Evolutionary conservation across 2,113 vertebrate species (phyloP).

Genomic region (Scatophagus argus): DNA sequence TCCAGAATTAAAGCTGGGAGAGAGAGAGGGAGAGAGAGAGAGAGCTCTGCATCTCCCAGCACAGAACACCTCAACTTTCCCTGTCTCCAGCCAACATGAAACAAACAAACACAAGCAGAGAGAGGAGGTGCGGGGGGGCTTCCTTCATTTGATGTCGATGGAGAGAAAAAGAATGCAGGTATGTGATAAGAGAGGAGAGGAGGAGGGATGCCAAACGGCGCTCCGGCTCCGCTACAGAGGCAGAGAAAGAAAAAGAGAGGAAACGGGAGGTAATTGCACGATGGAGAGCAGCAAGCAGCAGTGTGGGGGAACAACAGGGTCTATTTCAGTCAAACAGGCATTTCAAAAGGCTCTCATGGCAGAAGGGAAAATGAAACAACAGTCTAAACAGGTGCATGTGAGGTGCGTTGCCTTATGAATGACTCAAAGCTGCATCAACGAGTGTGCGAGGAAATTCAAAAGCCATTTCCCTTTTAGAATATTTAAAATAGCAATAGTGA

Average conservation of each 20-base stretch:
- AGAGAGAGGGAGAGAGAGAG: constrained; percentile 23
- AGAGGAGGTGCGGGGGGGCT: constrained; percentile 31
- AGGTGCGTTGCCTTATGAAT: constrained; percentile 59
- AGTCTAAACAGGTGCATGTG: constrained; percentile 72
- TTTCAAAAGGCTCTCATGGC: constrained; percentile 79
- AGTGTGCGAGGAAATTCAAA: constrained; percentile 50
- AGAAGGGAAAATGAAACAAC: constrained; percentile 75
- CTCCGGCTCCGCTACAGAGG: constrained; percentile 65
- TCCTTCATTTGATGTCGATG: constrained; percentile 77
- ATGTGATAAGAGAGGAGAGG: constrained; percentile 78
- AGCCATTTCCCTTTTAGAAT: constrained; percentile 50
- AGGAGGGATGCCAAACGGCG: constrained; percentile 74
- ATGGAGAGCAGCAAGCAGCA: constrained; percentile 68
- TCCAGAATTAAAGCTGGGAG: constrained; percentile 64
- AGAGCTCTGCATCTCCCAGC: constrained; percentile 50
- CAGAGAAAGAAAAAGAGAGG: constrained; percentile 45
- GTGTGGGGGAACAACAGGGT: constrained; percentile 77
- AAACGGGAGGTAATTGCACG: constrained; percentile 62
- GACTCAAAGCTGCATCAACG: constrained; percentile 70
- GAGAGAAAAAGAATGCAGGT: constrained; percentile 80
- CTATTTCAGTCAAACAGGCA: constrained; percentile 78
- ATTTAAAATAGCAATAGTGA: constrained; percentile 48
- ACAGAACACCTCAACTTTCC: constrained; percentile 73
- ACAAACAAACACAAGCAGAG: constrained; percentile 73
- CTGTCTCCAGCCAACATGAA: constrained; percentile 65